Conservation (phyloP, 2,113 vertebrate species). For the Corythaixoides concolor region DNA sequence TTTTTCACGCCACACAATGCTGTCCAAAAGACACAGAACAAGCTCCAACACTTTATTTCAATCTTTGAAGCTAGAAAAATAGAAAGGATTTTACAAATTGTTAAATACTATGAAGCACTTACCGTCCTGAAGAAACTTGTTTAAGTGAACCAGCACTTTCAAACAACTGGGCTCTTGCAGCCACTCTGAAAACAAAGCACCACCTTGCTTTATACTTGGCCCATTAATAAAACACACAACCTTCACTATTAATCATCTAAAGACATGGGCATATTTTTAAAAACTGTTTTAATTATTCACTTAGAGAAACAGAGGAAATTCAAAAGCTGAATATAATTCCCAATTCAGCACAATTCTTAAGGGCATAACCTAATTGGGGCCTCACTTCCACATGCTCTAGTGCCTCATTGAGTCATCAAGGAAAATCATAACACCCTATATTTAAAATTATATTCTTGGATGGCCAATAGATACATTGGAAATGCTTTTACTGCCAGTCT, state of each 20-base stretch:
- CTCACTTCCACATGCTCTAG: neutral
- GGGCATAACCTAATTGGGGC: neutral
- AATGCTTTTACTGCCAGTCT: neutral
- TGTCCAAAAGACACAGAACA: neutral
- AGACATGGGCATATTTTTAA: neutral
- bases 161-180: conserved; percentile 83
- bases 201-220: neutral
- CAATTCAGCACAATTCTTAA: neutral
- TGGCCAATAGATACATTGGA: neutral
- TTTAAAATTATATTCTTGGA: neutral
- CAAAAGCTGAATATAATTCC: neutral
- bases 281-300: neutral
- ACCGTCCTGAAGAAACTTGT: conserved; percentile 82
- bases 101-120: conserved; percentile 25
- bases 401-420: neutral
- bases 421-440: neutral
- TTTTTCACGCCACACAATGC: neutral
- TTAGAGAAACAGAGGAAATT: neutral
- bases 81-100: neutral
- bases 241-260: neutral
- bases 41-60: neutral
- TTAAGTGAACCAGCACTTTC: conserved; percentile 86
- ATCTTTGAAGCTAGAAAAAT: neutral
- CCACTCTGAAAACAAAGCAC: conserved; percentile 80
- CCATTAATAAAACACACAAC: neutral